Evolutionary conservation across 2,888 invertebrate genomes (phyloP).

Genomic region (Rhimphoctona megacephalus): DNA sequence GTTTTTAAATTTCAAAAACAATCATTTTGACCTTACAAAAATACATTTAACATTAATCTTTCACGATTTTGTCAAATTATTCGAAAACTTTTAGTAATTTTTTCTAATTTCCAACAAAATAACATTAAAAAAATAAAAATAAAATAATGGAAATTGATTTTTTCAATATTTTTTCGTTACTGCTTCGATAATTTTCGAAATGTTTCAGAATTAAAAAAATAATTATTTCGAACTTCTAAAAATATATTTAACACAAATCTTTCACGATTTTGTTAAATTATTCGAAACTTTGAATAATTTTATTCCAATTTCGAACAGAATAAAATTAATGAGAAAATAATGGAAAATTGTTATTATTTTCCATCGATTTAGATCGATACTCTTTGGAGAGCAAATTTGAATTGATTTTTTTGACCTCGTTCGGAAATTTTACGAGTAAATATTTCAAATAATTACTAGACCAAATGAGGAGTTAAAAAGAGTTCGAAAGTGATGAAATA

Average conservation of each 20-base stretch:
- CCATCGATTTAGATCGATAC: neutral
- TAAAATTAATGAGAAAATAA: neutral
- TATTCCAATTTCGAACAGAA: neutral
- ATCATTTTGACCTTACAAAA: neutral
- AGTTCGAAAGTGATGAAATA: neutral
- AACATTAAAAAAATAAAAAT: too few relatives aligned
- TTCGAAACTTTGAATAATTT: neutral
- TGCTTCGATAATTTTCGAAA: neutral
- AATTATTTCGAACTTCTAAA: neutral
- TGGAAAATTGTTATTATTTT: neutral
- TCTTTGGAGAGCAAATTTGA: neutral
- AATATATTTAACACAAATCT: neutral
- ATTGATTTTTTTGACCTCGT: neutral
- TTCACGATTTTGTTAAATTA: neutral
- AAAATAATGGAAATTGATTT: neutral
- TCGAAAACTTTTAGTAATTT: neutral
- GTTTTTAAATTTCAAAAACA: neutral
- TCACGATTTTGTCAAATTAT: neutral
- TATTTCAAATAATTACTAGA: neutral
- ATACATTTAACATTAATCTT: neutral
- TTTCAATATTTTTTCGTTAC: neutral
- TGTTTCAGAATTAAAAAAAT: neutral
- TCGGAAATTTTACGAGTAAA: neutral
- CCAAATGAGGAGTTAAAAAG: neutral
- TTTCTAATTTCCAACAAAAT: neutral